Evolutionary conservation across 2,888 invertebrate genomes (phyloP), one percentile per base, ranked within the genome.

Genomic region (Proisotoma minuta): DNA sequence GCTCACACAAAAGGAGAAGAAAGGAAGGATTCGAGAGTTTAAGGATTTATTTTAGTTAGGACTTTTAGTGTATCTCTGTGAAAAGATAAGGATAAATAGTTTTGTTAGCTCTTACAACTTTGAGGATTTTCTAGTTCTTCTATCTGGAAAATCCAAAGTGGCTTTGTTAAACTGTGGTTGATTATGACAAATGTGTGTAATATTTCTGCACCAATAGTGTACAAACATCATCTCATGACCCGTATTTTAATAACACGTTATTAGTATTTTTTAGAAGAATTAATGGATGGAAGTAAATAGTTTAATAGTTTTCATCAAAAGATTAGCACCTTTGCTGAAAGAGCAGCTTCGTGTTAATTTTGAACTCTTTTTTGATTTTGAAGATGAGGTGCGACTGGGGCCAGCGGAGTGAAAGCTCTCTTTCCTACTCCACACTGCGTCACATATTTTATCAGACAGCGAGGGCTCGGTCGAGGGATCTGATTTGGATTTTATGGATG

Each of bases 281-380:
- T n/a, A n/a, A n/a, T n/a, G n/a, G n/a, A n/a, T n/a, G n/a, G n/a
- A n/a, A n/a, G n/a, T n/a, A n/a, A n/a, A n/a, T n/a, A n/a, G n/a
- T n/a, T n/a, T n/a, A n/a, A n/a, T n/a, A n/a, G n/a, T n/a, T n/a
- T n/a, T n/a, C n/a, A n/a, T n/a, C n/a, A n/a, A n/a, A n/a, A n/a
- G n/a, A n/a, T n/a, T n/a, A n/a, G n/a, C n/a, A 52, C n/a, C 4
- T 52, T 28, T 52, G 22, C 53, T 40, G 60, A 68, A 60, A 47
- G 62, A 62, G 48, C 65, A 65, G 53, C 68, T 68, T 50, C 68
- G 57, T 47, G 34, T 65, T 20, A 67, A 52, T 54, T 51, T 34
- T n/a, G n/a, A n/a, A n/a, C n/a, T n/a, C n/a, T n/a, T n/a, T 10
- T 57, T 56, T 12, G 57, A 47, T 60, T 63, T 65, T 22, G 60